phyloP scores from a whole-genome alignment of 2,113 vertebrate species.

The Procavia capensis region DNA sequence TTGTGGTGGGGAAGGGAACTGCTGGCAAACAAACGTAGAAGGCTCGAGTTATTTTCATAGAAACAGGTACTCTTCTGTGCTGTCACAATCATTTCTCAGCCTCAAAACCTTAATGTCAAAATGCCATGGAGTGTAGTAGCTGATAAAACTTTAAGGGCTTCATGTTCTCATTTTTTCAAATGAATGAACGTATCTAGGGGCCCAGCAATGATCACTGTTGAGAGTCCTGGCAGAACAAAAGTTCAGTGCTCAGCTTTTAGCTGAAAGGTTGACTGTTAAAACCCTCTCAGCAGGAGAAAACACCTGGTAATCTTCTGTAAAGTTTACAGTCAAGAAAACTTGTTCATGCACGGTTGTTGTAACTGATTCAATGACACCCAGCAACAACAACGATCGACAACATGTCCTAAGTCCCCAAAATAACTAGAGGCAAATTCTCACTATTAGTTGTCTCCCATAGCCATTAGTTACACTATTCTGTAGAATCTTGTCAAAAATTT shows the following conservation, averaged over 20 bases:
- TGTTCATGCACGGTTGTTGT: no score
- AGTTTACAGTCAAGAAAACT: no score
- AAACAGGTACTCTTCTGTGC: background rate
- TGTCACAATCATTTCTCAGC: background rate
- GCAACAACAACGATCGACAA: background rate
- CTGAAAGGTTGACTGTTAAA: no score
- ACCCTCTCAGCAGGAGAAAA: no score
- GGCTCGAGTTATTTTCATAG: no score
- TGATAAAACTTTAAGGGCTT: background rate
- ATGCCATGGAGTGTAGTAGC: background rate
- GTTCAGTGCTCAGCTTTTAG: no score
- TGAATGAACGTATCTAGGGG: background rate
- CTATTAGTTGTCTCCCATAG: background rate
- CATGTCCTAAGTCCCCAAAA: background rate
- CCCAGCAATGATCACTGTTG: background rate
- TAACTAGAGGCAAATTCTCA: background rate
- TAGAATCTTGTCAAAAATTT: background rate
- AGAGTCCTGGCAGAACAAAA: no score
- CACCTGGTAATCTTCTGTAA: no score
- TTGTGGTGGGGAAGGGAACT: no score
- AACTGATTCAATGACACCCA: no score
- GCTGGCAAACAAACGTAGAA: no score
- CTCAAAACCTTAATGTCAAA: conserved; percentile 29
- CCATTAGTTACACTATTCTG: background rate
- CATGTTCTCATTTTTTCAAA: background rate